Evolutionary conservation across 2,113 vertebrate species (phyloP), one percentile per base, ranked within the genome.

Genomic region (Uropsilus gracilis): DNA sequence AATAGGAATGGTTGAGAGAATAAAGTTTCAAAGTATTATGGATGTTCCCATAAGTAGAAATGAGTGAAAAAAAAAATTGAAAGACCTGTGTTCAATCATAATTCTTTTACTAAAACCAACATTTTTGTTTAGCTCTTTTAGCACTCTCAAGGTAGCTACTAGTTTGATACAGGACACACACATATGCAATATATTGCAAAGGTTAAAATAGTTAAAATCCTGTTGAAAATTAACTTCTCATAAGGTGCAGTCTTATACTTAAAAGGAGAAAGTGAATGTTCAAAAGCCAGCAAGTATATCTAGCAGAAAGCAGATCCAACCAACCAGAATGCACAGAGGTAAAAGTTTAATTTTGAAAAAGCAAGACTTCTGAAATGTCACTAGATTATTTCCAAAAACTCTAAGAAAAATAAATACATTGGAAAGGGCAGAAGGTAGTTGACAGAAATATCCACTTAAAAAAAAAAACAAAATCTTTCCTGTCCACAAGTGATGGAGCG

Each of bases 341-440:
- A 63, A 92, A 30, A 12, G 9, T 26, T 85, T 80, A 46, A 68
- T 64, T 77, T 22, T n/a, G 30, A 94, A 90, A n/a, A 87, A 64
- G 20, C 32, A 64, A 83, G 72, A 81, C 30, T 91, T 80, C 59
- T 34, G 13, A 96, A 95, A 94, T 89, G 46, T 66, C 71, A 86
- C 34, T 73, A 55, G 53, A 69, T 86, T 86, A n/a, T 84, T 66
- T 37, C 26, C 20, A 39, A 55, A 73, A 78, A 10, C 57, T 93
- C 48, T 68, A 89, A 84, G 64, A 90, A 95, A 80, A 20, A 63
- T 55, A 94, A 95, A 86, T 24, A 90, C 24, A 76, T 28, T 7
- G 16, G 81, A 63, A 63, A 50, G 44, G 48, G 22, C n/a, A 76
- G 34, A 89, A 37, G 34, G 9, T 8, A 77, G 28, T 8, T 32